Evolutionary conservation across 2,888 invertebrate species (phyloP), one percentile per base, ranked within the genome.

Genomic region (Serripes groenlandicus): DNA sequence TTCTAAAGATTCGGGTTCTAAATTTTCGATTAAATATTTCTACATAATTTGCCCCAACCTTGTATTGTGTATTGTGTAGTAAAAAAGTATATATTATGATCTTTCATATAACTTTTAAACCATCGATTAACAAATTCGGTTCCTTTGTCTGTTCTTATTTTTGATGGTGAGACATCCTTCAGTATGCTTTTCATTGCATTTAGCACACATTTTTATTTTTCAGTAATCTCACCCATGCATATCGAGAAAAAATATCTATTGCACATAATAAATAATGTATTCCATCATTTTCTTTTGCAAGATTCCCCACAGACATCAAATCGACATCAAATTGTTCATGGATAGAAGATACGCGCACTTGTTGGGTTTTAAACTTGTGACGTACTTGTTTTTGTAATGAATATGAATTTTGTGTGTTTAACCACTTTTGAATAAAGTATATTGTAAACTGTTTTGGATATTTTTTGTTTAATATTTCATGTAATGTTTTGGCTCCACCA

Each of bases 231-330:
- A 77, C 52, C 34, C 32, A 72, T 28, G 69, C 35, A 77, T 32
- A 77, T 30, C 56, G 52, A 28, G 64, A 77, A 34, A 72, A 54
- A 64, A 64, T 77, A 18, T 77, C 62, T 28, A 72, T 62, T 18
- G 64, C 72, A 35, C 28, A n/a, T 49, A 77, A 32, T 62, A 77
- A 64, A 72, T 71, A 72, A 23, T 52, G n/a, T 49, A 72, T 52
- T 32, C 54, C 71, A 72, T 77, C 72, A 56, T 72, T 77, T 42
- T 72, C 49, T 72, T 77, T 71, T 2, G 34, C 32, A 34, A 77
- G 26, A 60, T 77, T 77, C 34, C 37, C 32, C 28, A 77, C 77
- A n/a, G 49, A 62, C 28, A 64, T 49, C 15, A 71, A 62, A 77
- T 77, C 72, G 9, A 26, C 66, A 21, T 77, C 52, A 52, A 62